Base-by-base conservation (phyloP, 2,888 invertebrate species). In the Pristionchus entomophagus region DNA sequence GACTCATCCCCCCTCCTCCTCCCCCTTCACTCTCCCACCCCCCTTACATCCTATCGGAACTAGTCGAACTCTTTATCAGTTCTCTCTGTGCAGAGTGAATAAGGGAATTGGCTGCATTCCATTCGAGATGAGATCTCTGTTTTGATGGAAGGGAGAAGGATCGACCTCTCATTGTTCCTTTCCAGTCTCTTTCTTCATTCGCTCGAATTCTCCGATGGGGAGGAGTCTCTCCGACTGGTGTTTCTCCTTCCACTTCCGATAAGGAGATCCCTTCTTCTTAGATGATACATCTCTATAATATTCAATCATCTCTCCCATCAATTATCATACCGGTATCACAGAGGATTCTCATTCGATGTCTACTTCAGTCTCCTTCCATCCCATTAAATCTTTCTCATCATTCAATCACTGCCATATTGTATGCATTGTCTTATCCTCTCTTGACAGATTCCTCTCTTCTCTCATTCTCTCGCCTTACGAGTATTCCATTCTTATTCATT, bases 121-220 rank as follows among this genome's bases (percentile, higher is more conserved):
- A 65, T 32, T 38, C 38, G 19, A 69, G 38, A 22, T 26, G 3
- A 56, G n/a, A 56, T 19, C n/a, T n/a, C n/a, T n/a, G n/a, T 56
- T 56, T 56, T 38, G 69, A 69, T 17, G n/a, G 22, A n/a, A 38
- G 12, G 41, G 1, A 26, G 14, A 4, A 35, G 19, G 26, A 26
- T 69, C n/a, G 69, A 69, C 12, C 41, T 17, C 32, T 26, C 2
- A 14, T n/a, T 45, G 45, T 53, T n/a, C 29, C 59, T 8, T 87
- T 89, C 45, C 88, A 89, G 88, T 89, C 88, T 17, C 86, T 88
- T 51, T 89, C 88, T 5, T 88, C 88, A 22, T 84, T 89, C 49
- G 88, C 89, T 29, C 88, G 88, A 84, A 84, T 89, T 38, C 88
- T 89, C 78, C 86, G 88, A 12, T 89, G 89, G 89, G 84, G 88